A percentile compares a stretch with the other conserved stretches of the same genome.
Conservation (phyloP, 2,888 invertebrate species). For the Dicyrtoma fusca region DNA sequence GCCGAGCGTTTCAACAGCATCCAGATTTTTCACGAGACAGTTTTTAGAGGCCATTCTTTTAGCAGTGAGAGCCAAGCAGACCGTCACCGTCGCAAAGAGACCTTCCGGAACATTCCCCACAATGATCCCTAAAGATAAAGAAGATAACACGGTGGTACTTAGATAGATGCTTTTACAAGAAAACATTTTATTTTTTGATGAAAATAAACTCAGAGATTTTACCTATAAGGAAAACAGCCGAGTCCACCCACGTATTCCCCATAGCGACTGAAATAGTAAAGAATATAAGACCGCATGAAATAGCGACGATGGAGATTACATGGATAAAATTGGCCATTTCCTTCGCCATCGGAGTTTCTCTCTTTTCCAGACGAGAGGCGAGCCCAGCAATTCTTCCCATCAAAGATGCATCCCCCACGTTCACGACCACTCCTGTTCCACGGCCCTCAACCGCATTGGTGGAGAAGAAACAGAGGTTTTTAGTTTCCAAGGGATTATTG, state of each 20-base stretch:
- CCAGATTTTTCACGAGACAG: constrained; percentile 67
- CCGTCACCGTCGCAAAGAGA: constrained; percentile 91
- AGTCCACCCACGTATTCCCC: constrained; percentile 67
- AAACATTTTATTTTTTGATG: not conserved
- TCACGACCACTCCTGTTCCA: constrained; percentile 67
- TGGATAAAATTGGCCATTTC: constrained; percentile 75
- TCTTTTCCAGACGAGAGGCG: constrained; percentile 68
- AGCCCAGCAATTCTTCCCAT: constrained; percentile 74
- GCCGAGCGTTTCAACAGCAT: constrained; percentile 67
- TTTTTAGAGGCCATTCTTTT: constrained; percentile 99
- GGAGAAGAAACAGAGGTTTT: constrained; percentile 92
- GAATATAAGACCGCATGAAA: constrained; percentile 56
- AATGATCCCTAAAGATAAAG: constrained; percentile 31
- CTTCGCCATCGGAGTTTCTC: constrained; percentile 75
- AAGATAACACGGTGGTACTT: too few relatives aligned
- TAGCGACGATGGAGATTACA: constrained; percentile 45
- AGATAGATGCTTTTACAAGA: too few relatives aligned
- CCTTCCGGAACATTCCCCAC: constrained; percentile 35
- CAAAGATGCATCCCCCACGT: constrained; percentile 70
- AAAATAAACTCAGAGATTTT: not conserved
- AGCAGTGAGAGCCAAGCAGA: constrained; percentile 97
- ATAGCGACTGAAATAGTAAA: constrained; percentile 44
- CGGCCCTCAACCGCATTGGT: constrained; percentile 90
- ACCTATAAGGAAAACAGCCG: constrained; percentile 68
- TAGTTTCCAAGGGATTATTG: constrained; percentile 92